Percentiles rank a stretch among this genome's conserved stretches.
Conservation (phyloP, 2,113 vertebrate genomes). For the Malurus alboscapulatus region DNA sequence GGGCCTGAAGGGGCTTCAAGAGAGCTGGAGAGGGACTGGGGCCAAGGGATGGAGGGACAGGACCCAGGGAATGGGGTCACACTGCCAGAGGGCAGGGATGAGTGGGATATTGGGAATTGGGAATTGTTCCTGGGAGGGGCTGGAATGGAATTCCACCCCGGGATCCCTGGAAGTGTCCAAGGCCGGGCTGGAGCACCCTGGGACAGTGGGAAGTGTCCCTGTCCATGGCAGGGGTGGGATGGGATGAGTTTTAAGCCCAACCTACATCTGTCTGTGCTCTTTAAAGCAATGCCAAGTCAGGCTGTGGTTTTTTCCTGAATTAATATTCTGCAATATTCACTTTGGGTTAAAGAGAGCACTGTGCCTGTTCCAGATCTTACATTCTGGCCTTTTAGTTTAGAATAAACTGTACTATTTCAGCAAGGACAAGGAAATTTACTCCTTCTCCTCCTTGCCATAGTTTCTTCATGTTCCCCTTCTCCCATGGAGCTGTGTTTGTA, state of each 20-base stretch:
- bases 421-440: constrained; percentile 23
- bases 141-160: not conserved
- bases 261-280: not conserved
- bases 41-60: not conserved
- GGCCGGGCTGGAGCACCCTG: fast-evolving
- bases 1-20: fast-evolving
- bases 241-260: not conserved
- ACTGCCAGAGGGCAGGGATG: not conserved
- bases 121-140: not conserved
- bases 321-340: not conserved
- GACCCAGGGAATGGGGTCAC: not conserved
- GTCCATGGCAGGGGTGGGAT: fast-evolving
- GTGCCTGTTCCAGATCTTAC: constrained; percentile 4
- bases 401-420: constrained; percentile 16
- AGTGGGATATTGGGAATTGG: fast-evolving
- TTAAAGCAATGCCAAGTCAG: not conserved
- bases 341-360: not conserved
- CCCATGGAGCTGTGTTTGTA: not conserved
- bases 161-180: not conserved
- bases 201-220: fast-evolving
- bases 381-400: not conserved
- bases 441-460: not conserved
- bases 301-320: not conserved
- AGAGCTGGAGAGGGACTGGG: not conserved
- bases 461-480: not conserved